Percentiles rank a stretch among this genome's conserved stretches.
Evolutionary conservation across 1,140 invertebrate species (phyloP).

Genomic region (Drosophila ficusphila): DNA sequence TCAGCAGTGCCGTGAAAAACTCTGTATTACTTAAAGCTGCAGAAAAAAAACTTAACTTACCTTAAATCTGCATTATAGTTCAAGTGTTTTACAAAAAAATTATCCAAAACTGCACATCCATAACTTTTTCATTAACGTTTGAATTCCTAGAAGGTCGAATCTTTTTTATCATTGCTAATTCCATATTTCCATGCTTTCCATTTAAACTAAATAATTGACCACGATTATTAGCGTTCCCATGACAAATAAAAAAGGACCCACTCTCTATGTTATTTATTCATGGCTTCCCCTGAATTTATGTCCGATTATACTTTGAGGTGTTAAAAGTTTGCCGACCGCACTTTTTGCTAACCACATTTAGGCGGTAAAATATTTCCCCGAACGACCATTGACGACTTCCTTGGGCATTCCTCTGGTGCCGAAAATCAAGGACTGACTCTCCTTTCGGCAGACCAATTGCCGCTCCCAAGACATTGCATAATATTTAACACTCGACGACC

Average conservation of each 20-base stretch:
- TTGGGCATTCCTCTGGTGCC: neutral
- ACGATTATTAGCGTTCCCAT: neutral
- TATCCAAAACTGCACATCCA: too few species aligned
- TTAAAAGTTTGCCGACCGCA: slow-evolving; percentile 8
- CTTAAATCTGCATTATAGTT: too few species aligned
- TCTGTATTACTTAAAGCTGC: too few species aligned
- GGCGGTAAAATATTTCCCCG: neutral
- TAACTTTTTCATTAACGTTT: too few species aligned
- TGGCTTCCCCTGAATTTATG: neutral
- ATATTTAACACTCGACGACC: slow-evolving; percentile 29
- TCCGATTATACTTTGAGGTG: neutral
- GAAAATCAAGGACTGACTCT: slow-evolving; percentile 6
- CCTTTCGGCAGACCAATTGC: neutral
- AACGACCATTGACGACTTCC: slow-evolving; percentile 4
- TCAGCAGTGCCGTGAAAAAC: too few species aligned
- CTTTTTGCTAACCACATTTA: slow-evolving; percentile 2
- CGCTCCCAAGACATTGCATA: slow-evolving; percentile 21
- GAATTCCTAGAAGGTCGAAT: too few species aligned
- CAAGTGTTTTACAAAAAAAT: too few species aligned
- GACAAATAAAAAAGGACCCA: neutral
- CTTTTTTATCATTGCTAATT: too few species aligned
- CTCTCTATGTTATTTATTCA: neutral
- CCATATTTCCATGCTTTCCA: too few species aligned
- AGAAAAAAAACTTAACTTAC: too few species aligned
- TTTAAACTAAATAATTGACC: neutral